Evolutionary conservation across 2,888 invertebrate species (phyloP).

Genomic region (Scaeva pyrastri): DNA sequence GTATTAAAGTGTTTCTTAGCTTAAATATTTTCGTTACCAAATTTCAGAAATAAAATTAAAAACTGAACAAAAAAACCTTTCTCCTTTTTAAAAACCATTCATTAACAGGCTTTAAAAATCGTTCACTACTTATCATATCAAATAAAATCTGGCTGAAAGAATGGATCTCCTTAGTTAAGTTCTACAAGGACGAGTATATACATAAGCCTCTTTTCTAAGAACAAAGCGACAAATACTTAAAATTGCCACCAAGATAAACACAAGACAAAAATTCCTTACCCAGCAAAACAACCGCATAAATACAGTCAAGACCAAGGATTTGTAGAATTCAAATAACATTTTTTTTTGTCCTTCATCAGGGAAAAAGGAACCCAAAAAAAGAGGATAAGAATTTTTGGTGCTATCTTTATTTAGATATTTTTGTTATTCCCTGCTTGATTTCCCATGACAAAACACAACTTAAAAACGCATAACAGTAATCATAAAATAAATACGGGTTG

Average conservation of each 20-base stretch:
- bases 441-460: slow-evolving; percentile 67
- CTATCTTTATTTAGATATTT: slow-evolving; percentile 29
- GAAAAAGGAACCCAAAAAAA: not conserved
- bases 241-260: slow-evolving; percentile 15
- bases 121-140: slow-evolving; percentile 18
- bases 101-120: slow-evolving; percentile 15
- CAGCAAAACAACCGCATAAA: not conserved
- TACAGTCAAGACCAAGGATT: slow-evolving; percentile 12
- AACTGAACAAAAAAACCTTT: not conserved
- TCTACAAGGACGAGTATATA: not conserved
- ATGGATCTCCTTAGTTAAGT: too few species aligned
- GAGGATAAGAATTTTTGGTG: slow-evolving; percentile 30
- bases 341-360: not conserved
- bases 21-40: too few species aligned
- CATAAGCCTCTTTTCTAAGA: not conserved
- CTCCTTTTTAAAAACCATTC: not conserved
- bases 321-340: not conserved
- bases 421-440: slow-evolving; percentile 37
- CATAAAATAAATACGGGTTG: slow-evolving; percentile 74
- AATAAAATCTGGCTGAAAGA: not conserved
- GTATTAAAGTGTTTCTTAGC: too few species aligned
- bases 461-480: slow-evolving; percentile 75
- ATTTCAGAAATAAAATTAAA: not conserved
- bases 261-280: not conserved
- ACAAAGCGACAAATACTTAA: slow-evolving; percentile 18